Base-by-base conservation (phyloP, 2,888 invertebrate genomes). In the Drosophila aldrichi region DNA sequence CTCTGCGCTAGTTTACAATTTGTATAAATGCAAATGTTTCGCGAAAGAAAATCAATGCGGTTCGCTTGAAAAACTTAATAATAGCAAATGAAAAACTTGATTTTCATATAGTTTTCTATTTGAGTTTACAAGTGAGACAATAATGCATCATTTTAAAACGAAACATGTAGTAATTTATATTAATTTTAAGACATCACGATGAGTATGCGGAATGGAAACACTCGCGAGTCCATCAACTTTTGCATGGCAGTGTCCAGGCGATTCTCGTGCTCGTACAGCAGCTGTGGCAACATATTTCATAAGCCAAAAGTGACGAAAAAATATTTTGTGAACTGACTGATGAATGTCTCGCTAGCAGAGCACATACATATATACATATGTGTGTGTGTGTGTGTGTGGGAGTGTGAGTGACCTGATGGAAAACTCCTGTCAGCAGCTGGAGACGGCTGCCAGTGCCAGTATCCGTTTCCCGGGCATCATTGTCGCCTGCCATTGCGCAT, bases 401-500 rank as follows among this genome's bases (percentile, higher is more conserved):
- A 18, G 44, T 58, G 18, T 32, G 59, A 54, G 38, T 51, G 56
- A 38, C 59, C 56, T 69, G 70, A 66, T 67, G 83, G 74, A 72
- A 72, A 68, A 71, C 63, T 74, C 22, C 77, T 87, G 89, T 77
- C 87, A 80, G 55, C 82, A 72, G 64, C 32, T 62, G 56, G 60
- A 66, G 76, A 43, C 20, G 71, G 20, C 71, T 77, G 89, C 68
- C 87, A 88, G 63, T 60, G 74, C 71, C 87, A 74, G 87, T 69
- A 77, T 77, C 68, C 89, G 69, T 74, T 77, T 64, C 48, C 81
- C 61, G 62, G 82, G 75, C 71, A 20, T 70, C 77, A 76, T 46
- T 58, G 66, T 70, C 58, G 64, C 66, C 71, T 87, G 89, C 74
- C 89, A 72, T 81, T 78, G 85, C 70, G 79, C 84, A 84, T 84